Base-by-base conservation (phyloP, 2,113 vertebrate species). In the Isichthys henryi region DNA sequence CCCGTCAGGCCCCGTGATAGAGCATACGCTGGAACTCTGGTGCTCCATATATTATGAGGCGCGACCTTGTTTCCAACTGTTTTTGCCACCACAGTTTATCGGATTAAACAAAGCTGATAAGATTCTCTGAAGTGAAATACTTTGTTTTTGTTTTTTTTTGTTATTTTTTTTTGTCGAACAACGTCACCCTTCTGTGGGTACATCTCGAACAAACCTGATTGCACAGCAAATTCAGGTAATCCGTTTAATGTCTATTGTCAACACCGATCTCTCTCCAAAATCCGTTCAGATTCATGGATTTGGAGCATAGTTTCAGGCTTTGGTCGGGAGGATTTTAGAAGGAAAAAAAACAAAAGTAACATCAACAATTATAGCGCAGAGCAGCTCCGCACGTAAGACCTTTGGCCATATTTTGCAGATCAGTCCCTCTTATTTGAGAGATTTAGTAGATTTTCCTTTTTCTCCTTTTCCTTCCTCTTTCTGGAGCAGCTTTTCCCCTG, bases 171-270 rank as follows among this genome's bases (percentile, higher is more conserved):
- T 89, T 92, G 89, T 84, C 23, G 4, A 89, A 89, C 90, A 91
- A 82, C 62, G 48, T 87, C 85, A 84, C 86, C 91, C 83, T 90
- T 91, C 50, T 85, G 66, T 83, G 89, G 91, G 86, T 89, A 91
- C 53, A 91, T 87, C 90, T 91, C 90, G 91, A 74, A 48, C 88
- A 89, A 92, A 92, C 90, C 89, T 92, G 91, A 93, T 92, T 92
- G 91, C 82, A 82, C 50, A 77, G 92, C 90, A 91, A 91, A 92
- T 92, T 94, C 91, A 91, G 91, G 92, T 94, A 93, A 94, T 94
- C 92, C 88, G 88, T 88, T 94, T 93, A 93, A 92, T 92, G 93
- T 92, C 89, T 89, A 90, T 92, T 93, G 92, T 93, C 92, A 92
- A 91, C 27, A 89, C 88, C 87, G 90, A 92, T 92, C 91, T 92